Base-by-base conservation (phyloP, 2,888 invertebrate species). In the Bombylius discolor region DNA sequence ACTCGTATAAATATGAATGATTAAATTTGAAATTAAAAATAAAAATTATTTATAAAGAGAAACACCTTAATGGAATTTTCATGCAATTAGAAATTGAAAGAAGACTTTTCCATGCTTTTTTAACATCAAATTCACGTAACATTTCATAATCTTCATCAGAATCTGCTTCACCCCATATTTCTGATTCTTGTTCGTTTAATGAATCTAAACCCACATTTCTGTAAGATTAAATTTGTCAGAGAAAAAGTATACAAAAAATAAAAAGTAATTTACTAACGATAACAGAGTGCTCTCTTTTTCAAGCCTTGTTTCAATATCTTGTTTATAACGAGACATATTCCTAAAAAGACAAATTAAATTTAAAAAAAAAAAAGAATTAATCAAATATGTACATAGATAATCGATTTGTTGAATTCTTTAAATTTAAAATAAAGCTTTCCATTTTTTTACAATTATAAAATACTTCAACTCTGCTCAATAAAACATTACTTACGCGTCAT, bases 21-120 rank as follows among this genome's bases (percentile, higher is more conserved):
- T 47, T 23, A 12, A 47, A 47, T 47, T 47, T 47, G 5, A 31
- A 31, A 11, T 44, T 44, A 3, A 11, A 44, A 44, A 12, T 13
- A 44, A 44, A 9, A 44, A 1, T 4, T 12, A 44, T 11, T n/a
- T 44, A 14, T n/a, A 5, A 45, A 45, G 14, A 45, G 1, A 45
- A 45, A 14, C 45, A 45, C 14, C n/a, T 45, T 11, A 23, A 31
- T 23, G 31, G 5, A 9, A 68, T 60, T 56, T 64, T 62, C 51
- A 65, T 64, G 39, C 68, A 66, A 47, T 61, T 64, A 50, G 64
- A 61, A 48, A 70, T 8, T 0, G 50, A 47, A 8, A 68, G 58
- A 3, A 70, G 56, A 4, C 64, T 64, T 9, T 67, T 62, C 69
- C 69, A 70, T 5, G 70, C 68, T 44, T 64, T 61, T n/a, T 60